Conservation (phyloP, 1,140 invertebrate genomes). For the Heterodera carotae region DNA sequence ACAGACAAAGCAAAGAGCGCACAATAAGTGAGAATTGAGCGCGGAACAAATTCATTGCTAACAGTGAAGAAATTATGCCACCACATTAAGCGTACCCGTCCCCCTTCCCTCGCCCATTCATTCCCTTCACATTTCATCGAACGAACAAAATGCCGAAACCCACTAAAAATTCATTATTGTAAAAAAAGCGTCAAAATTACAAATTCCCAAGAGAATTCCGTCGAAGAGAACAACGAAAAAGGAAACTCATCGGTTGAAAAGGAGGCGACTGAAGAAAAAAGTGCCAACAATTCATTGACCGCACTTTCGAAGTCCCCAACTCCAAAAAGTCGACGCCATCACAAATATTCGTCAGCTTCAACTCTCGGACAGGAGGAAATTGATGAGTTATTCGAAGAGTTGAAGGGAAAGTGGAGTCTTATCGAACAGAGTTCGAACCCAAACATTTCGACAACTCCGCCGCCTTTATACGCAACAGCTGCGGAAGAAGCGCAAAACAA, state of each 20-base stretch:
- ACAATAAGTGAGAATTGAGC: not conserved
- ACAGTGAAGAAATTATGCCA: not conserved
- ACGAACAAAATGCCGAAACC: not conserved
- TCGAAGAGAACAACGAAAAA: slow-evolving; percentile 3
- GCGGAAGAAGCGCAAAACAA: not conserved
- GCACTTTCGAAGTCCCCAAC: not conserved
- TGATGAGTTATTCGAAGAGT: not conserved
- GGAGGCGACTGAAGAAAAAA: not conserved
- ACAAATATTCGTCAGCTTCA: slow-evolving; percentile 25
- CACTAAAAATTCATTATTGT: not conserved
- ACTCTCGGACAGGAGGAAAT: slow-evolving; percentile 27
- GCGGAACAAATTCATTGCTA: not conserved
- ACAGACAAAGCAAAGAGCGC: not conserved
- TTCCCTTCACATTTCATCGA: not conserved
- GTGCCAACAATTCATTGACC: not conserved
- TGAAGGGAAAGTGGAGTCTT: slow-evolving; percentile 14
- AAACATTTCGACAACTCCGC: not conserved
- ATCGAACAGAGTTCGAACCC: not conserved
- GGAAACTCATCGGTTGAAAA: not conserved
- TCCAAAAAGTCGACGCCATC: not conserved
- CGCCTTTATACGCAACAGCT: not conserved
- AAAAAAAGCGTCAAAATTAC: slow-evolving; percentile 8
- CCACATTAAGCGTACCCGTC: no score
- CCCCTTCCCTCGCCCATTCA: not conserved
- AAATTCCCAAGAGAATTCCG: not conserved